Conservation (phyloP, 92 coral and sea anemone genomes). For the Heliopora coerulea region DNA sequence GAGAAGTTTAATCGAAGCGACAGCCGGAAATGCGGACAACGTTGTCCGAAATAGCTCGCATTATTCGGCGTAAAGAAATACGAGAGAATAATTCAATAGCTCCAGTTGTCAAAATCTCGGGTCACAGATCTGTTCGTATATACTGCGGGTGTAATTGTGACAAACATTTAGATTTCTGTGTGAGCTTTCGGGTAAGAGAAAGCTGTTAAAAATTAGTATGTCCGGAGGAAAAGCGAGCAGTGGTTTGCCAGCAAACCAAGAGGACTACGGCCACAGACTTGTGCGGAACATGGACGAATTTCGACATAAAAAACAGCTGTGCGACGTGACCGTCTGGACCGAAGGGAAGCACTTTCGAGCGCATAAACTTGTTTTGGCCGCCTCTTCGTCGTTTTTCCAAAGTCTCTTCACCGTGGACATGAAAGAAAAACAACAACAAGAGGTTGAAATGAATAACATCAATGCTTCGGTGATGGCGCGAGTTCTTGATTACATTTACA, state of each 20-base stretch:
- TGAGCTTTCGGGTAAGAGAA: neutral
- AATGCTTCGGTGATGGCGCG: slow-evolving; percentile 16
- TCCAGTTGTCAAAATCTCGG: neutral
- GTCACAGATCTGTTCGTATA: neutral
- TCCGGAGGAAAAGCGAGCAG: neutral
- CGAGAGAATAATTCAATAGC: neutral
- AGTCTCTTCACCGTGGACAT: slow-evolving; percentile 35
- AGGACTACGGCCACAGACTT: neutral
- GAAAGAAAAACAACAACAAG: slow-evolving; percentile 16
- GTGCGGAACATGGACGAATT: slow-evolving; percentile 22
- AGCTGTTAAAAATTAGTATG: neutral
- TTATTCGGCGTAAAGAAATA: slow-evolving; percentile 14
- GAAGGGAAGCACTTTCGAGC: slow-evolving; percentile 12
- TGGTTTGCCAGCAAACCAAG: neutral
- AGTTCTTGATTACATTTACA: slow-evolving; percentile 30
- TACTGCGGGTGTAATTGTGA: neutral
- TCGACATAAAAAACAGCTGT: slow-evolving; percentile 7
- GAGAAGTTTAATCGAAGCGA: neutral
- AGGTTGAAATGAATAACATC: slow-evolving; percentile 19
- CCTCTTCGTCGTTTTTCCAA: slow-evolving; percentile 33
- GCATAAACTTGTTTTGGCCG: slow-evolving; percentile 33
- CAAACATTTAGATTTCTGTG: neutral
- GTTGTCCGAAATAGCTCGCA: slow-evolving; percentile 22
- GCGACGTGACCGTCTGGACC: slow-evolving; percentile 23
- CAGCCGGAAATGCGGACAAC: slow-evolving; percentile 28